phyloP scores from a whole-genome alignment of 2,797 vertebrate species.

The Momotus momota region DNA sequence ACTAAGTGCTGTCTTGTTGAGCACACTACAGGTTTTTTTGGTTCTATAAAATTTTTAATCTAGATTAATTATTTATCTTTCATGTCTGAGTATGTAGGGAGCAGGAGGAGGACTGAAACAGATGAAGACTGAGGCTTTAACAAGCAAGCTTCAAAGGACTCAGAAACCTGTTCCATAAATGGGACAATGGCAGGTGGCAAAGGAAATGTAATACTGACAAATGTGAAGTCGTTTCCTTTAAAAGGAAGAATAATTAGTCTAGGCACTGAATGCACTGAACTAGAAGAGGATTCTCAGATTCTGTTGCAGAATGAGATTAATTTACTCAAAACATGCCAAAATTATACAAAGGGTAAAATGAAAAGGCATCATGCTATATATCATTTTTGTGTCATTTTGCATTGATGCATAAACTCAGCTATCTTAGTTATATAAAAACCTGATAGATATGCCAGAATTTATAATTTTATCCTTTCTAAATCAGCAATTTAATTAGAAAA shows the following conservation, averaged over 20 bases:
- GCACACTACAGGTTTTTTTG: neutral
- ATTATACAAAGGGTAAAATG: neutral
- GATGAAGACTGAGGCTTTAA: neutral
- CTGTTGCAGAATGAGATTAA: neutral
- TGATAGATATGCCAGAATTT: neutral
- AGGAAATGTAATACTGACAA: neutral
- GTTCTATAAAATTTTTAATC: neutral
- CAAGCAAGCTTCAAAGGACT: neutral
- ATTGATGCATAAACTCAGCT: neutral
- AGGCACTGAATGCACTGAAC: neutral
- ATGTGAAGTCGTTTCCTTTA: neutral
- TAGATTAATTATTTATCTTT: conserved; percentile 11
- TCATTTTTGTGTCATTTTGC: neutral
- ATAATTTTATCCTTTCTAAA: neutral
- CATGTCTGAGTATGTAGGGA: neutral
- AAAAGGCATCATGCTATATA: neutral
- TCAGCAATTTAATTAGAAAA: neutral
- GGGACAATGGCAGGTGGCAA: neutral
- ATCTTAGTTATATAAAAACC: neutral
- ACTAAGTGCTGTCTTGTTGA: neutral
- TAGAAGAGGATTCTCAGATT: neutral
- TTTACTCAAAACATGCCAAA: neutral
- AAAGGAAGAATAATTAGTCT: neutral
- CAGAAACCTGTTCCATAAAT: neutral
- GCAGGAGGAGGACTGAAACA: neutral